These are phyloP conservation scores for Adelges cooleyi DNA, from an alignment of 1,140 invertebrate species.

Conservation along the genomic window DNA sequence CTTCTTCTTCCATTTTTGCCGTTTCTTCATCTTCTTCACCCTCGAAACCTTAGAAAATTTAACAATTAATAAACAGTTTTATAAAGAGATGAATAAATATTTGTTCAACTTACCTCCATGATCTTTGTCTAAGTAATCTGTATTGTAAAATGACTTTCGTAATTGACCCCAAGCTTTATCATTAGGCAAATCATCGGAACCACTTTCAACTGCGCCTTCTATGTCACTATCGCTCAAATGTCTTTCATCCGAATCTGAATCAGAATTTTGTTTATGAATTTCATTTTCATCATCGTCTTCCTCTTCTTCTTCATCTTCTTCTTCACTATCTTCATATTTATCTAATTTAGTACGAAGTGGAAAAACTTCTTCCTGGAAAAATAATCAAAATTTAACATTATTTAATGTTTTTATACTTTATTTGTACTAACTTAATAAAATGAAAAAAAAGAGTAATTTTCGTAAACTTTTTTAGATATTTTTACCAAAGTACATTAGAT, in stretches of 20 bases:
- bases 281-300: conserved; percentile 39
- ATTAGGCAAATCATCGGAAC: conserved; percentile 52
- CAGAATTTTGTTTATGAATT: conserved; percentile 40
- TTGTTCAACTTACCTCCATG: conserved; percentile 46
- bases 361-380: conserved; percentile 46
- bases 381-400: not conserved
- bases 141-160: conserved; percentile 64
- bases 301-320: conserved; percentile 44
- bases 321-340: conserved; percentile 33
- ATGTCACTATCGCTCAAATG: conserved; percentile 47
- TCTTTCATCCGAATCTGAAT: conserved; percentile 37
- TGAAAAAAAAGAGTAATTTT: too few relatives aligned
- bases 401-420: too few relatives aligned
- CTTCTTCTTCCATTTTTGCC: conserved; percentile 71
- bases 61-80: not conserved
- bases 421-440: too few relatives aligned
- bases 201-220: conserved; percentile 50
- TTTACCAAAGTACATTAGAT: too few relatives aligned
- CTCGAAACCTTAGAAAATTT: conserved; percentile 42
- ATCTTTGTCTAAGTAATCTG: conserved; percentile 79
- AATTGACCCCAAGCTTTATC: conserved; percentile 75
- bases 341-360: conserved; percentile 39
- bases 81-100: not conserved
- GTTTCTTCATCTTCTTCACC: conserved; percentile 57
- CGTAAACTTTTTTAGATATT: too few relatives aligned